phyloP scores from a whole-genome alignment of 2,888 invertebrate genomes.

The Oligia strigilis region DNA sequence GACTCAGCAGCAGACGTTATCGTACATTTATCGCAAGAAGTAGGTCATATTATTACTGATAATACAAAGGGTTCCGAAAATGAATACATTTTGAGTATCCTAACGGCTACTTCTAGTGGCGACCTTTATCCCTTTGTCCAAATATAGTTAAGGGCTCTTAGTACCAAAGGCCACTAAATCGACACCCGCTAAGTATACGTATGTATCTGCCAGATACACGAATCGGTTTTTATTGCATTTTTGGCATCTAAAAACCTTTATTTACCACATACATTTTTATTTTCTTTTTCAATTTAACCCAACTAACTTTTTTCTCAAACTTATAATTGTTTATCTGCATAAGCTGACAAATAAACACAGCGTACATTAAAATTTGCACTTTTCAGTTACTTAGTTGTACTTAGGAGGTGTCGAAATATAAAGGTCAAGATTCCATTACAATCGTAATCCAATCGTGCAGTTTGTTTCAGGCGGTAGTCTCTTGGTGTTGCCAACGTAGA shows the following conservation, averaged over 20 bases:
- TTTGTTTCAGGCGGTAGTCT: constrained; percentile 59
- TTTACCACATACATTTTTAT: too few relatives aligned
- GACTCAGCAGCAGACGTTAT: constrained; percentile 11
- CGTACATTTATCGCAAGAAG: not conserved
- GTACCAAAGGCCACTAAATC: constrained; percentile 51
- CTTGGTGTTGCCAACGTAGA: constrained; percentile 22
- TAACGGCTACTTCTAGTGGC: constrained; percentile 14
- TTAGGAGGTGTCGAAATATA: too few relatives aligned
- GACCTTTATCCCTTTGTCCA: constrained; percentile 49
- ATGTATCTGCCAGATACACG: too few relatives aligned
- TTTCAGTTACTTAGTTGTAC: too few relatives aligned
- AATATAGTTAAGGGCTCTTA: constrained; percentile 54
- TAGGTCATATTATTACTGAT: constrained; percentile 13
- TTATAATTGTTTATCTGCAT: too few relatives aligned
- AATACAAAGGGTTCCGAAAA: constrained; percentile 25
- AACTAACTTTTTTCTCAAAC: too few relatives aligned
- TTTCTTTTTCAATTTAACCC: too few relatives aligned
- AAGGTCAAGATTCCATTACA: constrained; percentile 66
- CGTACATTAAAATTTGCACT: too few relatives aligned
- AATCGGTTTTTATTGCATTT: too few relatives aligned
- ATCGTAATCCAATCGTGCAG: constrained; percentile 65
- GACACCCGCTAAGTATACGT: too few relatives aligned
- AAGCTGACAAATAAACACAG: too few relatives aligned
- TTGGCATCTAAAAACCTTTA: too few relatives aligned
- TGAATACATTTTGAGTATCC: constrained; percentile 25